Percentiles rank a stretch among this genome's conserved stretches.
These are phyloP conservation scores for Pelecanus crispus DNA, from an alignment of 2,113 vertebrate species.

Conservation along the genomic window DNA sequence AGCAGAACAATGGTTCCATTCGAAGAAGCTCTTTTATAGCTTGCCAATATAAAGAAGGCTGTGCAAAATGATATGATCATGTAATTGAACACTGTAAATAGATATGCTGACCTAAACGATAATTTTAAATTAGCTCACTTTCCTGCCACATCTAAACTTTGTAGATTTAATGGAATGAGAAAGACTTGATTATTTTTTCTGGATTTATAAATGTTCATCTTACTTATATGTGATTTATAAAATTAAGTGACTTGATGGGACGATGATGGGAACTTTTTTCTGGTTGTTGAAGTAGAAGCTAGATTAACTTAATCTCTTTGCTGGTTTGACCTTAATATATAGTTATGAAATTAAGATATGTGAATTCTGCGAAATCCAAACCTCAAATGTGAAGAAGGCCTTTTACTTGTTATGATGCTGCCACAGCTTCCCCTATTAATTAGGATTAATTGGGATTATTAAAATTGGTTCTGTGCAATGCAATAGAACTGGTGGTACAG, in stretches of 20 bases:
- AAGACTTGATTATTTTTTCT: constrained; percentile 19
- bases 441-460: not conserved
- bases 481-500: not conserved
- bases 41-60: constrained; percentile 65
- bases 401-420: not conserved
- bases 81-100: constrained; percentile 56
- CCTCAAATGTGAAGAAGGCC: not conserved
- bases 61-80: constrained; percentile 54
- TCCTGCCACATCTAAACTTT: constrained; percentile 29
- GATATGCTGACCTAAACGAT: constrained; percentile 3
- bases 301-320: not conserved
- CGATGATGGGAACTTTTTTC: not conserved
- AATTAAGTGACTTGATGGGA: not conserved
- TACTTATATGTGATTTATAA: not conserved
- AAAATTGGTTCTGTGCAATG: constrained; percentile 9
- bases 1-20: constrained; percentile 55
- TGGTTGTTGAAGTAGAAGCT: not conserved
- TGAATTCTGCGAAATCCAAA: not conserved
- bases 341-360: not conserved
- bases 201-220: not conserved
- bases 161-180: not conserved
- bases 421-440: constrained; percentile 16
- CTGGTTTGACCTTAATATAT: not conserved
- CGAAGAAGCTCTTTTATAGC: constrained; percentile 45
- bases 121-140: constrained; percentile 43